phyloP scores from a whole-genome alignment of 2,113 vertebrate genomes.

The Phalacrocorax brasilianus region DNA sequence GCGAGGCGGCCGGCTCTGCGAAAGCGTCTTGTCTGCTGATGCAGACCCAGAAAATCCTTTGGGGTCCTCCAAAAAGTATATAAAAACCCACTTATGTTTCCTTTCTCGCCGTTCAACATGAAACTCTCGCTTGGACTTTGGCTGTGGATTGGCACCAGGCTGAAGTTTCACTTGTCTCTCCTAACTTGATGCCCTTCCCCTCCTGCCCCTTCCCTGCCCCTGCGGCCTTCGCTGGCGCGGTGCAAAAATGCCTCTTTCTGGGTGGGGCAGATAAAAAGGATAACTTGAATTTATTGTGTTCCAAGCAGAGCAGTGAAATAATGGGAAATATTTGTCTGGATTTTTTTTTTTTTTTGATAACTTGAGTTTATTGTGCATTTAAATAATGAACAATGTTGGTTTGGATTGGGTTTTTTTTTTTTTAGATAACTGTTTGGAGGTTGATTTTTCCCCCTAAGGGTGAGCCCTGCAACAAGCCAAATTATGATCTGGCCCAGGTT shows the following conservation, averaged over 20 bases:
- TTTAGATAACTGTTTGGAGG: background rate
- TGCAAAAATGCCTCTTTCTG: background rate
- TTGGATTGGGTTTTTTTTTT: too few species aligned
- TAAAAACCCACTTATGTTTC: rapidly evolving
- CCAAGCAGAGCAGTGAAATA: background rate
- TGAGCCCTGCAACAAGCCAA: background rate
- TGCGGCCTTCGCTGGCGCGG: rapidly evolving
- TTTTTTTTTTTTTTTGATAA: background rate
- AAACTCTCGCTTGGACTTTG: background rate
- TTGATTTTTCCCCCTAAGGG: background rate
- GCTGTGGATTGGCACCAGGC: background rate
- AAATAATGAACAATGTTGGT: background rate
- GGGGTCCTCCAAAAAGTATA: background rate
- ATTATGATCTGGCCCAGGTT: background rate
- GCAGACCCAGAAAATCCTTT: background rate
- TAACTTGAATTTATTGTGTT: background rate
- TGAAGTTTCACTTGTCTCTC: background rate
- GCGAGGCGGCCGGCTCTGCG: background rate
- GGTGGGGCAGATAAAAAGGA: background rate
- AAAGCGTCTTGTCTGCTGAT: background rate
- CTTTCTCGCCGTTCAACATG: rapidly evolving
- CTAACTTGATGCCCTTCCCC: too few species aligned
- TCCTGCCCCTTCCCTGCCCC: background rate
- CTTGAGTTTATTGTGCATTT: background rate
- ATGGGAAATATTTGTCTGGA: background rate